Evolutionary conservation across 2,113 vertebrate species (phyloP).

Genomic region (Phyllostomus discolor): DNA sequence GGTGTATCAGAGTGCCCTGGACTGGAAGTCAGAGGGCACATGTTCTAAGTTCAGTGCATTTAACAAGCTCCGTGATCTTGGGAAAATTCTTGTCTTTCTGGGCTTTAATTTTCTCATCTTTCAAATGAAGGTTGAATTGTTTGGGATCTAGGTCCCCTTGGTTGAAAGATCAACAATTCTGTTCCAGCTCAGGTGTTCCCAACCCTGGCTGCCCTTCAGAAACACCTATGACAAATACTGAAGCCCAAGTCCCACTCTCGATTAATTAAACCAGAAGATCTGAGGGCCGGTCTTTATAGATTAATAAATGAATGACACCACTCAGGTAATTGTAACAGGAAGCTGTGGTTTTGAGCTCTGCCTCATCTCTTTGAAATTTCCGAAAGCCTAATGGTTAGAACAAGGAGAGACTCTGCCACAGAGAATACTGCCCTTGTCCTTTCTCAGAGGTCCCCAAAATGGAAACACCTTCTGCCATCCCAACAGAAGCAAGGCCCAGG

Average conservation of each 20-base stretch:
- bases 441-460: not conserved
- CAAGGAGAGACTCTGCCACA: not conserved
- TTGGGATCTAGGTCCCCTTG: not conserved
- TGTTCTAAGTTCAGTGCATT: not conserved
- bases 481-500: not conserved
- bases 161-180: not conserved
- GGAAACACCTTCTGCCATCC: not conserved
- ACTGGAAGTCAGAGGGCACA: not conserved
- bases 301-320: not conserved
- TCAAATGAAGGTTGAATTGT: not conserved
- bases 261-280: not conserved
- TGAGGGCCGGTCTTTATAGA: not conserved
- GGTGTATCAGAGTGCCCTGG: not conserved
- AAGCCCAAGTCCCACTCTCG: not conserved
- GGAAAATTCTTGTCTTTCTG: not conserved
- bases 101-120: not conserved
- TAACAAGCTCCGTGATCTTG: not conserved
- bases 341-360: not conserved
- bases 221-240: not conserved
- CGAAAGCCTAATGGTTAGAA: not conserved
- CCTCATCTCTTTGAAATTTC: not conserved
- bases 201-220: not conserved
- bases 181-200: not conserved
- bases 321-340: not conserved
- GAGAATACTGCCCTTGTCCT: not conserved